Conservation (phyloP, 2,113 vertebrate genomes). For the Eonycteris spelaea region DNA sequence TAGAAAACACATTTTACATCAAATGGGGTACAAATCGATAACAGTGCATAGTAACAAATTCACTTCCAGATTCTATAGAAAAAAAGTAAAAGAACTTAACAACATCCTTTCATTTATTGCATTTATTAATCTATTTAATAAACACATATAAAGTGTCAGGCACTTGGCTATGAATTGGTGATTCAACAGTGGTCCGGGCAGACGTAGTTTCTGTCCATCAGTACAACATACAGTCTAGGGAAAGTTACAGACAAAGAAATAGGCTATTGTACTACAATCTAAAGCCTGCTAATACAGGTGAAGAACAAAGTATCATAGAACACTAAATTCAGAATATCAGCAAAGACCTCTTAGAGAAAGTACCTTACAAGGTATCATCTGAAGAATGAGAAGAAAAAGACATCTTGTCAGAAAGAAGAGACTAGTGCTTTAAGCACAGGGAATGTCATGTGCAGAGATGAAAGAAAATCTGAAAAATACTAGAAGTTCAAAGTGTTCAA, state of each 20-base stretch:
- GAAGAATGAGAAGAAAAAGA: not conserved
- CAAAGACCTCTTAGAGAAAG: not conserved
- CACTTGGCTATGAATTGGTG: not conserved
- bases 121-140: not conserved
- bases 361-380: not conserved
- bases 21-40: not conserved
- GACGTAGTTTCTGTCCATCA: not conserved
- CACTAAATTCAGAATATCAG: not conserved
- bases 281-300: not conserved
- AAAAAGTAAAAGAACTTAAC: not conserved
- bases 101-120: not conserved
- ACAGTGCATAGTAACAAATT: not conserved
- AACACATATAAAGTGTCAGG: not conserved
- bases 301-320: not conserved
- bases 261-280: not conserved
- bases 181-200: not conserved
- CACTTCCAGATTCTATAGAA: not conserved
- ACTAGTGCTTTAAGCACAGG: not conserved
- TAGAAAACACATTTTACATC: slow-evolving; percentile 7
- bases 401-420: not conserved
- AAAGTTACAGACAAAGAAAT: not conserved
- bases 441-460: not conserved
- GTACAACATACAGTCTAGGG: not conserved
- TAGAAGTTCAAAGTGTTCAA: not conserved
- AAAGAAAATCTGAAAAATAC: not conserved